These are phyloP conservation scores for Drosophila histrio DNA, from an alignment of 2,888 invertebrate species.

Conservation along the genomic window DNA sequence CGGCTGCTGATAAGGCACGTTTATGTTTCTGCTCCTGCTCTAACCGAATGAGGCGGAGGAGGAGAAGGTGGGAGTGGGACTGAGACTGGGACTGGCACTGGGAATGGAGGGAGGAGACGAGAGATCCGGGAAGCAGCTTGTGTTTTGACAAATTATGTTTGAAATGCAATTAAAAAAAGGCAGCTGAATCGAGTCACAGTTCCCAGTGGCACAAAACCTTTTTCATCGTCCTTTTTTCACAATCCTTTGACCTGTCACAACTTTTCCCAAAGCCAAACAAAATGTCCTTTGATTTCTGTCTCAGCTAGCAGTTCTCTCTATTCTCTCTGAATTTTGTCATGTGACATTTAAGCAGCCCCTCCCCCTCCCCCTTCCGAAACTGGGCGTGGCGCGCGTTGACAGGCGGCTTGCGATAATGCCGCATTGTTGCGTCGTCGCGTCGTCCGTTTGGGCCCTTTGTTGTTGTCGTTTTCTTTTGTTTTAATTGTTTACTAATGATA, in stretches of 20 bases:
- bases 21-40: constrained; percentile 1
- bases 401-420: constrained; percentile 42
- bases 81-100: not conserved
- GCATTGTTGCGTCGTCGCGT: constrained; percentile 31
- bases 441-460: constrained; percentile 17
- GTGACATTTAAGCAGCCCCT: constrained; percentile 42
- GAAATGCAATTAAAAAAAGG: constrained; percentile 53
- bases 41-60: no score
- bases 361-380: not conserved
- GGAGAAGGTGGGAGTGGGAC: not conserved
- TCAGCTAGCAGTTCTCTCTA: not conserved
- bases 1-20: constrained; percentile 64
- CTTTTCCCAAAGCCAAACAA: constrained; percentile 47
- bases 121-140: constrained; percentile 1
- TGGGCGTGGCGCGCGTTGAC: constrained; percentile 59
- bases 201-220: constrained; percentile 14
- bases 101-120: not conserved
- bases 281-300: constrained; percentile 52
- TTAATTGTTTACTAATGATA: constrained; percentile 77
- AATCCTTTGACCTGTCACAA: constrained; percentile 58
- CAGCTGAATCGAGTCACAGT: not conserved
- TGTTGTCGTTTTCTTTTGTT: constrained; percentile 51
- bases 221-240: constrained; percentile 9
- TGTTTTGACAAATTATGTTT: constrained; percentile 62
- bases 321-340: constrained; percentile 2